phyloP scores from a whole-genome alignment of 2,888 invertebrate species.

The Nesidiocoris tenuis region DNA sequence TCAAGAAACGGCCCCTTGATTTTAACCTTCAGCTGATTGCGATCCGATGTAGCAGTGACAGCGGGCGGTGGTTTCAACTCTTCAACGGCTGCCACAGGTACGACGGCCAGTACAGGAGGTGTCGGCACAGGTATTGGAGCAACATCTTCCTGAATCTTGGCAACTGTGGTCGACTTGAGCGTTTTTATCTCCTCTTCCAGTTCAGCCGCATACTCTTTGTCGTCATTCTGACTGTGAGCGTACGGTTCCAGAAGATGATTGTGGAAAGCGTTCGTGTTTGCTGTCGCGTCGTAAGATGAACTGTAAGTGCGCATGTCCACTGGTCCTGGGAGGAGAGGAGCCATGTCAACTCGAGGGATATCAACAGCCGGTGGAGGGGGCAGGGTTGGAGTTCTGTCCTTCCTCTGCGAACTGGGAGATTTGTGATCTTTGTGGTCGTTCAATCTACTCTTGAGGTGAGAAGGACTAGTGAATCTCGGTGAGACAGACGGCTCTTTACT shows the following conservation, averaged over 20 bases:
- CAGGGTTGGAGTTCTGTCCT: slow-evolving; percentile 51
- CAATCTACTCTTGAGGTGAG: slow-evolving; percentile 53
- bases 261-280: slow-evolving; percentile 59
- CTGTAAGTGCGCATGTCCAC: slow-evolving; percentile 88
- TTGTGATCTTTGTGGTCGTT: slow-evolving; percentile 34
- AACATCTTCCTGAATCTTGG: slow-evolving; percentile 44
- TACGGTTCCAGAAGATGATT: slow-evolving; percentile 52
- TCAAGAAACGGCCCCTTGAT: slow-evolving; percentile 86
- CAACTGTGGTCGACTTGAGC: slow-evolving; percentile 45
- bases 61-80: slow-evolving; percentile 61
- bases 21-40: slow-evolving; percentile 85
- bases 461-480: slow-evolving; percentile 61
- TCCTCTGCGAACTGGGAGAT: slow-evolving; percentile 57
- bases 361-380: slow-evolving; percentile 43
- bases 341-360: slow-evolving; percentile 42
- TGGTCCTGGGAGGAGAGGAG: slow-evolving; percentile 73
- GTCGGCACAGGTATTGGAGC: slow-evolving; percentile 45
- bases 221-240: slow-evolving; percentile 68
- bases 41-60: slow-evolving; percentile 63
- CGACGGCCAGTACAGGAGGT: slow-evolving; percentile 55
- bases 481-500: slow-evolving; percentile 60
- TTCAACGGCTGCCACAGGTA: slow-evolving; percentile 23
- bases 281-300: slow-evolving; percentile 62
- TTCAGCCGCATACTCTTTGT: slow-evolving; percentile 56
- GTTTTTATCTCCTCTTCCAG: slow-evolving; percentile 49